Conservation (phyloP, 2,888 invertebrate species). For the Crossocerus cetratus region DNA sequence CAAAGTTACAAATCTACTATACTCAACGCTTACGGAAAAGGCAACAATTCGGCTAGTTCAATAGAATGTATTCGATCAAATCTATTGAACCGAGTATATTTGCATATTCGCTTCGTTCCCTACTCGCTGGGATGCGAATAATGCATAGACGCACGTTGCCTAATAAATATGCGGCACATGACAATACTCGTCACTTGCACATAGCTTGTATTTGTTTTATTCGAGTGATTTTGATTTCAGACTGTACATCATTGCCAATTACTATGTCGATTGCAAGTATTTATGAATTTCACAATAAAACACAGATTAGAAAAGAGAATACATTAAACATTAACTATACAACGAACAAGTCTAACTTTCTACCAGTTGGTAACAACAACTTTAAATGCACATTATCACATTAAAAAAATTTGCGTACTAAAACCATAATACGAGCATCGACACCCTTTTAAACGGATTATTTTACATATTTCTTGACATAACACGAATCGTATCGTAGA, state of each 20-base stretch:
- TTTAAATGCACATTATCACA: slow-evolving; percentile 38
- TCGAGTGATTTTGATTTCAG: slow-evolving; percentile 45
- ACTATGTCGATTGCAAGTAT: slow-evolving; percentile 45
- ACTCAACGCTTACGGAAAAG: not conserved
- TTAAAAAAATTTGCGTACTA: slow-evolving; percentile 31
- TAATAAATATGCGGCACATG: no score
- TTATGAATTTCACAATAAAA: slow-evolving; percentile 56
- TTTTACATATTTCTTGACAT: slow-evolving; percentile 37
- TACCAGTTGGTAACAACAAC: slow-evolving; percentile 20
- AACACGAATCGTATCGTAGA: slow-evolving; percentile 54
- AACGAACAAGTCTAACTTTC: slow-evolving; percentile 5
- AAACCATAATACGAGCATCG: slow-evolving; percentile 25
- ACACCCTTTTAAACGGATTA: slow-evolving; percentile 29
- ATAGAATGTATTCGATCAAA: no score
- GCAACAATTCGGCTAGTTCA: not conserved
- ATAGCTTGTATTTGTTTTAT: slow-evolving; percentile 44
- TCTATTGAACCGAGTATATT: no score
- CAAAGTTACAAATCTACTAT: not conserved
- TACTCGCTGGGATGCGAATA: no score
- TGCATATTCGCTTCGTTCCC: no score
- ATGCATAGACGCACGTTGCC: no score
- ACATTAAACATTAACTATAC: no score
- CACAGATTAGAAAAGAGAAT: slow-evolving; percentile 39
- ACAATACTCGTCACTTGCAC: slow-evolving; percentile 4
- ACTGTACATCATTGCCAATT: slow-evolving; percentile 43